Conservation (phyloP, 2,797 vertebrate genomes). For the Syngnathus acus region DNA sequence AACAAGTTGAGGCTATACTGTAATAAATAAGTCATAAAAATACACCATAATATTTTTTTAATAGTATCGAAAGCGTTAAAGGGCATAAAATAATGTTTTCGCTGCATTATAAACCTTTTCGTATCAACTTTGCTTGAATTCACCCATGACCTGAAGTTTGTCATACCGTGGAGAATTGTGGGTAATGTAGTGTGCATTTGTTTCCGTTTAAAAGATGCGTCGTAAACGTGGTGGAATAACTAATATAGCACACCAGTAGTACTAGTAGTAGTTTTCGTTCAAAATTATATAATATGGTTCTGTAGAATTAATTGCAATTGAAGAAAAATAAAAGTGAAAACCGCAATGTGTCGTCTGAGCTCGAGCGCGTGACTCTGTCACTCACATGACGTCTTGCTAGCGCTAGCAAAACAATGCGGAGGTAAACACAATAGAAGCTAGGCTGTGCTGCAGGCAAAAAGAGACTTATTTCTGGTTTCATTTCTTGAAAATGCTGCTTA, state of each 20-base stretch:
- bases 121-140: not conserved
- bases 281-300: not conserved
- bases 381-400: slow-evolving; percentile 17
- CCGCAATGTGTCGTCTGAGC: slow-evolving; percentile 14
- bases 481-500: not conserved
- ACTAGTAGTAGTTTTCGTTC: not conserved
- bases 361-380: slow-evolving; percentile 60
- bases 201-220: not conserved
- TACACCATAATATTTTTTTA: not conserved
- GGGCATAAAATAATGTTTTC: not conserved
- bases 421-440: slow-evolving; percentile 1
- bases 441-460: not conserved
- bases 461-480: not conserved
- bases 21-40: not conserved
- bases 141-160: slow-evolving; percentile 23
- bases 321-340: not conserved
- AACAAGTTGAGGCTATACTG: not conserved
- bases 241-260: too few species aligned
- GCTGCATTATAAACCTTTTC: not conserved
- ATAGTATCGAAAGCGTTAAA: not conserved
- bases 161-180: slow-evolving; percentile 16
- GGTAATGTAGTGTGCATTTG: slow-evolving; percentile 50
- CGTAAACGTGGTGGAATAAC: not conserved
- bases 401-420: slow-evolving; percentile 13
- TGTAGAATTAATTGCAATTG: not conserved